Conservation (phyloP, 2,888 invertebrate species). For the Rutpela maculata region DNA sequence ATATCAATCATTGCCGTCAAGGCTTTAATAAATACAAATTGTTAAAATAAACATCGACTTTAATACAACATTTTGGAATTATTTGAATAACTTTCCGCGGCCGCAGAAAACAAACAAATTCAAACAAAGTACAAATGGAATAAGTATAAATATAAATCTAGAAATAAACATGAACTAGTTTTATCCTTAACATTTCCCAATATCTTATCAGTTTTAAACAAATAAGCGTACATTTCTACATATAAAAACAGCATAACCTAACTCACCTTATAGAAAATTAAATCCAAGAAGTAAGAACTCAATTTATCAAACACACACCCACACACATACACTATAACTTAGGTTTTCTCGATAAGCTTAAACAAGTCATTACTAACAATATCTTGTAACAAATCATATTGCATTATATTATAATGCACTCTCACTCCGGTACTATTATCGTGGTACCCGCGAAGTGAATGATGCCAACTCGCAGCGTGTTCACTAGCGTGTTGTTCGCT, state of each 20-base stretch:
- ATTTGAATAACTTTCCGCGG: background rate
- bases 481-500: constrained; percentile 30
- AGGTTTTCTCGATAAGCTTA: constrained; percentile 35
- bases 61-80: background rate
- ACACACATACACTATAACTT: constrained; percentile 49
- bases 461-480: constrained; percentile 25
- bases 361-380: constrained; percentile 54
- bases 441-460: constrained; percentile 40
- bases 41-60: constrained; percentile 2
- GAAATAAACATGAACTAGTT: constrained; percentile 1
- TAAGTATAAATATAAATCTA: background rate
- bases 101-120: background rate
- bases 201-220: constrained; percentile 29
- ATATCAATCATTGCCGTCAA: background rate
- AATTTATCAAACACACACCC: constrained; percentile 20
- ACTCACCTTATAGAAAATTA: constrained; percentile 32
- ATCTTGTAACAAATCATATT: constrained; percentile 46
- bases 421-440: constrained; percentile 42
- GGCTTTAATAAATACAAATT: background rate
- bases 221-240: background rate
- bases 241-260: constrained; percentile 18
- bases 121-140: background rate
- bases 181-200: background rate
- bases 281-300: constrained; percentile 33
- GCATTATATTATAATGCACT: constrained; percentile 44